phyloP scores from a whole-genome alignment of 1,140 invertebrate species.

The Pseudomyrmex dendroicus region DNA sequence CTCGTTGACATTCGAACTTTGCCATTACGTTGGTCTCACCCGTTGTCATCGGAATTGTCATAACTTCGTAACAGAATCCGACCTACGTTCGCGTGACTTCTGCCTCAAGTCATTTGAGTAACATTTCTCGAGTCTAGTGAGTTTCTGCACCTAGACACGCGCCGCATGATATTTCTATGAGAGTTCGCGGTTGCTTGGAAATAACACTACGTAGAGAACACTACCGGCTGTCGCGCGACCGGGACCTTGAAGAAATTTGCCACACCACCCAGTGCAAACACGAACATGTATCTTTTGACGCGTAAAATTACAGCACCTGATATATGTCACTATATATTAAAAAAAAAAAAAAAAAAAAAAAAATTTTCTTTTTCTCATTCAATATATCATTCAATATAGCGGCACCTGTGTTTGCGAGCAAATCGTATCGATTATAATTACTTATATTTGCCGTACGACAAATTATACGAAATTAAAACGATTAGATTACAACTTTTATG shows the following conservation, averaged over 20 bases:
- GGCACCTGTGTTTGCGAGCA: no score
- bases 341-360: no score
- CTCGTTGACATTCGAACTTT: background rate
- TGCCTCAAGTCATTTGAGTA: background rate
- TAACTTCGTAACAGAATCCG: constrained; percentile 20
- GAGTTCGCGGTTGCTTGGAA: constrained; percentile 10
- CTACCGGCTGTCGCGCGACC: background rate
- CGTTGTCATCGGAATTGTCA: constrained; percentile 17
- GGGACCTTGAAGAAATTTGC: constrained; percentile 36
- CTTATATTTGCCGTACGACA: no score
- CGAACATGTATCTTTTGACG: no score
- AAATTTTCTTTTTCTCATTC: no score
- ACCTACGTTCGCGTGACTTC: constrained; percentile 19
- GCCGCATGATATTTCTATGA: background rate
- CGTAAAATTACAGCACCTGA: no score
- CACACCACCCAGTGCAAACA: background rate
- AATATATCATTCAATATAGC: no score
- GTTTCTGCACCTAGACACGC: background rate
- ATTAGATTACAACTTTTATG: no score
- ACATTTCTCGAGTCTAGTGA: background rate
- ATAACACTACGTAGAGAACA: background rate
- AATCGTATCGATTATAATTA: no score
- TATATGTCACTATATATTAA: no score
- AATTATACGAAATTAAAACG: no score
- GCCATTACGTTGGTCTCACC: background rate